A percentile compares a stretch with the other conserved stretches of the same genome.
Conservation (phyloP, 1,140 invertebrate genomes). For the Pseudomyrmex cubaensis region DNA sequence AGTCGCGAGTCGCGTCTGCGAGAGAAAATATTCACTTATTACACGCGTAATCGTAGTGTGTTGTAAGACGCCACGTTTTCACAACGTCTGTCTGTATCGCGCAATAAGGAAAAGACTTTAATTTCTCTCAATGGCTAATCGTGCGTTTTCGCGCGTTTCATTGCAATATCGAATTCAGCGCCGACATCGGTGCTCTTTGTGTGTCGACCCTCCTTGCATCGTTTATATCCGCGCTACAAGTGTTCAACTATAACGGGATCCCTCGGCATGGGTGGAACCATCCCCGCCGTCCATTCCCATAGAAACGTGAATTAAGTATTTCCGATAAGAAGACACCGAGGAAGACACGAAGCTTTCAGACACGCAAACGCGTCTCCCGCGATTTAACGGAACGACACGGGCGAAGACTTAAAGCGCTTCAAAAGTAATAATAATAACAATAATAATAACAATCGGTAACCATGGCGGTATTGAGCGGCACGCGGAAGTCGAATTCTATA, state of each 20-base stretch:
- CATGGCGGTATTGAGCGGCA: not conserved
- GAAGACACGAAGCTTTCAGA: conserved; percentile 2
- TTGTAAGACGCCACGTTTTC: not conserved
- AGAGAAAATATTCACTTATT: conserved; percentile 35
- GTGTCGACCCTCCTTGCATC: conserved; percentile 25
- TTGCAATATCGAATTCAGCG: conserved; percentile 20
- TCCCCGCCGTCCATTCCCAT: conserved; percentile 42
- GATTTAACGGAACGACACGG: not conserved
- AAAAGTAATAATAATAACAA: conserved; percentile 13
- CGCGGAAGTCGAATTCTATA: too few species aligned
- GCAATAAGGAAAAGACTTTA: not conserved
- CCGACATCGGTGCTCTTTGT: not conserved
- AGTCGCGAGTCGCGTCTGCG: conserved; percentile 1
- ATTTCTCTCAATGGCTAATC: conserved; percentile 10
- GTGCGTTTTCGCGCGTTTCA: conserved; percentile 40
- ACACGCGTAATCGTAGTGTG: not conserved
- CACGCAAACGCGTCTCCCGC: not conserved
- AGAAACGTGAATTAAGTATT: conserved; percentile 73
- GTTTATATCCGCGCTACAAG: conserved; percentile 49
- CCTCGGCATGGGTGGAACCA: conserved; percentile 26
- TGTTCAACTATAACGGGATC: conserved; percentile 54
- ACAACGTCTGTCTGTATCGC: not conserved
- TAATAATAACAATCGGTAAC: conserved; percentile 5
- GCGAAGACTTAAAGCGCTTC: not conserved
- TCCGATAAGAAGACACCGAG: conserved; percentile 65